Conservation (phyloP, 2,888 invertebrate species). For the Tromatobia lineatoria region DNA sequence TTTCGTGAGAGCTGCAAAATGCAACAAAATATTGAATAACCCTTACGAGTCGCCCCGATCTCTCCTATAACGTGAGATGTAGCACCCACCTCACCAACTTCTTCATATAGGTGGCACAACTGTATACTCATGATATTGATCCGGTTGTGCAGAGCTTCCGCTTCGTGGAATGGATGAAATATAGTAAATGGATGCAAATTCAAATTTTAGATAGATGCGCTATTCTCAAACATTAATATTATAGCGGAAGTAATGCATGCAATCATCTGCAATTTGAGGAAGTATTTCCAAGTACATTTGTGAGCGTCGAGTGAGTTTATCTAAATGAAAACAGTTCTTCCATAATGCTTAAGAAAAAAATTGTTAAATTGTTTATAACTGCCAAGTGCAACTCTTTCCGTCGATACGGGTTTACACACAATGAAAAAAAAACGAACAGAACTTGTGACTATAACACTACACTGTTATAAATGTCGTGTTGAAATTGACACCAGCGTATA, state of each 20-base stretch:
- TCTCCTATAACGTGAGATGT: not conserved
- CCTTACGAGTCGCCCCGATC: not conserved
- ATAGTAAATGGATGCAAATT: constrained; percentile 22
- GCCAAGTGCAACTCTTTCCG: no score
- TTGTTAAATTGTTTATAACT: no score
- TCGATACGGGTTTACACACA: no score
- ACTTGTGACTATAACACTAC: no score
- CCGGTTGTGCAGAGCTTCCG: constrained; percentile 42
- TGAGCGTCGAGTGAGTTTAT: no score
- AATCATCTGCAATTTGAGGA: no score
- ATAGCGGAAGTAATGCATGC: not conserved
- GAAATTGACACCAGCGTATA: no score
- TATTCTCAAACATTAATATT: not conserved
- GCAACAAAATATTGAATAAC: constrained; percentile 60
- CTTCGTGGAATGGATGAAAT: constrained; percentile 56
- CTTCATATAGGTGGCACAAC: not conserved
- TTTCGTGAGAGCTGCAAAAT: constrained; percentile 26
- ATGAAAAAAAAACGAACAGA: no score
- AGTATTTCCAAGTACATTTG: not conserved
- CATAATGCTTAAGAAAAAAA: no score
- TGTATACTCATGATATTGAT: constrained; percentile 62
- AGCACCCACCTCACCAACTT: not conserved
- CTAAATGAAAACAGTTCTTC: no score
- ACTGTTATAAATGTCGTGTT: no score
- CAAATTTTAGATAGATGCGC: constrained; percentile 6